A percentile compares a stretch with the other conserved stretches of the same genome.
Evolutionary conservation across 2,797 vertebrate genomes (phyloP).

Genomic region (Novumbra hubbsi): DNA sequence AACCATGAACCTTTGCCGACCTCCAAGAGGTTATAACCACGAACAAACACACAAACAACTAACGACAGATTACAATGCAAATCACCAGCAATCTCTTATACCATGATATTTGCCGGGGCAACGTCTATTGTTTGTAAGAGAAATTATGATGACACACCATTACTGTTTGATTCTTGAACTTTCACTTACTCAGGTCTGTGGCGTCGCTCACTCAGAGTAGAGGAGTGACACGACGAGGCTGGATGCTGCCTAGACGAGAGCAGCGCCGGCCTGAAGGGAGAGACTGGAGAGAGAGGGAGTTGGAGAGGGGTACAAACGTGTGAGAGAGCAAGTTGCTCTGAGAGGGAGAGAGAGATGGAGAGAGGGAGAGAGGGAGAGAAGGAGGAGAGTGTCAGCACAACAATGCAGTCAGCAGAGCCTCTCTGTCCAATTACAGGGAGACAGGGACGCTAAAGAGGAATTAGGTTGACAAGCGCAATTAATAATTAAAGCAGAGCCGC

Average conservation of each 20-base stretch:
- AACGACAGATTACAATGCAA: neutral
- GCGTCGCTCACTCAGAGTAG: neutral
- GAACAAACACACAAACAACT: neutral
- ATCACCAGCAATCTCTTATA: too few relatives aligned
- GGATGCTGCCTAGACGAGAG: neutral
- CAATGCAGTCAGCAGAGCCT: constrained; percentile 75
- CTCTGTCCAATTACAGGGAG: constrained; percentile 80
- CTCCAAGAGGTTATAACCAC: constrained; percentile 23
- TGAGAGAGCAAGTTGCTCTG: neutral
- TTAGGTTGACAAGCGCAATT: constrained; percentile 89
- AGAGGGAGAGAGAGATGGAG: neutral
- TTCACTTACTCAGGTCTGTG: neutral
- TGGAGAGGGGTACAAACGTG: constrained; percentile 16
- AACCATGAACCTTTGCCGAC: constrained; percentile 38
- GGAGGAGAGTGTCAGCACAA: constrained; percentile 35
- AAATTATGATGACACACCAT: neutral
- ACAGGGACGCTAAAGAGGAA: constrained; percentile 84
- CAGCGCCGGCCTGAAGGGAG: constrained; percentile 48
- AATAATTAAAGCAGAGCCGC: constrained; percentile 85
- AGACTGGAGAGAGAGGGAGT: constrained; percentile 21
- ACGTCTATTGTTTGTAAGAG: neutral
- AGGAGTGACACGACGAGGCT: constrained; percentile 12
- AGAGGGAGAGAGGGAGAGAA: constrained; percentile 1
- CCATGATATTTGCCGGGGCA: neutral
- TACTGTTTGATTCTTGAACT: neutral